Evolutionary conservation across 1,140 invertebrate genomes (phyloP).

Genomic region (Marisa cornuarietis): DNA sequence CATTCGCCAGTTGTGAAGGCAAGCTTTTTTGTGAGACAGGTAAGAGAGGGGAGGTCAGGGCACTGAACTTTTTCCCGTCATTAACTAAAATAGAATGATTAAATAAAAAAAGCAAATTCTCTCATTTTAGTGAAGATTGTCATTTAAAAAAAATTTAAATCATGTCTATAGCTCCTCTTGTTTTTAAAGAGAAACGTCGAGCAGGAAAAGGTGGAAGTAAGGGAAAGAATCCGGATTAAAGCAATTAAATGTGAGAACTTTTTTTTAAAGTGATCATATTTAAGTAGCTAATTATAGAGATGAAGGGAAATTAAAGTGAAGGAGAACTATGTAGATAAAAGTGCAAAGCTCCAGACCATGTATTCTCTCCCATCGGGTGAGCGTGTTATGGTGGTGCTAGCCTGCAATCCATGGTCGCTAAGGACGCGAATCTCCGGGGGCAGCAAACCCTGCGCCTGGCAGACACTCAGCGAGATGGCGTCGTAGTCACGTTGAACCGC

Average conservation of each 20-base stretch:
- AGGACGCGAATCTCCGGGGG: constrained; percentile 25
- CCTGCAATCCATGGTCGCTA: constrained; percentile 19
- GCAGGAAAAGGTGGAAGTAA: not conserved
- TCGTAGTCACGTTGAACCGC: constrained; percentile 37
- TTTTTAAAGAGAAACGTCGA: no score
- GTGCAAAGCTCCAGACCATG: constrained; percentile 24
- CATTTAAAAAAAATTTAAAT: no score
- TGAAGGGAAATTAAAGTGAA: not conserved
- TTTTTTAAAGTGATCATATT: no score
- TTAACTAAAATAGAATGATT: no score
- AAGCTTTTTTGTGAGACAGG: constrained; percentile 24
- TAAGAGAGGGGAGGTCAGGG: not conserved
- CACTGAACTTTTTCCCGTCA: not conserved
- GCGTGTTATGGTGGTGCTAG: constrained; percentile 33
- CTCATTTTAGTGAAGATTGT: no score
- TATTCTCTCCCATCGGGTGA: constrained; percentile 30
- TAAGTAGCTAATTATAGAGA: no score
- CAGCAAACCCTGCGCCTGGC: constrained; percentile 17
- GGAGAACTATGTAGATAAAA: not conserved
- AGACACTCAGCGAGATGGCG: constrained; percentile 38
- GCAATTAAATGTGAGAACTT: not conserved
- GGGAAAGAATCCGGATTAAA: not conserved
- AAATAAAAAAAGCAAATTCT: no score
- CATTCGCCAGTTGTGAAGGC: constrained; percentile 42
- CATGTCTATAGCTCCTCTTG: no score